Evolutionary conservation across 2,797 vertebrate species (phyloP), one percentile per base, ranked within the genome.

Genomic region (Sciaenops ocellatus): DNA sequence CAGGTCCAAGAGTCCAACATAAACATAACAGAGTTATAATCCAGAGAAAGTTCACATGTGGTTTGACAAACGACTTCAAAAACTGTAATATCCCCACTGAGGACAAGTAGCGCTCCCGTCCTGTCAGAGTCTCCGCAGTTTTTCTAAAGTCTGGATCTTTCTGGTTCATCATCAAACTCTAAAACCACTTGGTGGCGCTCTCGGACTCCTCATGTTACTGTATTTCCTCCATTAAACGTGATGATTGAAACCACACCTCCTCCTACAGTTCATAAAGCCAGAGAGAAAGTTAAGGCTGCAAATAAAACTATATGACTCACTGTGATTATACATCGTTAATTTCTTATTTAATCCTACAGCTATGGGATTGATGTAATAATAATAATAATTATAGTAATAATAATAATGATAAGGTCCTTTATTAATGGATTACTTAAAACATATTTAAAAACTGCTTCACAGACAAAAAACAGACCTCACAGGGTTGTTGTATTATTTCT

Each of bases 161-260:
- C n/a, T 54, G 26, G 55, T 60, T 76, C 66, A 57, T 34, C 56
- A 46, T 20, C 46, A 22, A 4, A 55, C 34, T 30, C 3, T 22
- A 3, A 55, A 46, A 64, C 88, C 91, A 47, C 85, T 70, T 67
- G 89, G 87, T 73, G 92, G 86, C 87, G 72, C 84, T 64, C 20
- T 52, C 10, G 55, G 59, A 59, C 79, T 41, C 74, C 41, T 57
- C 6, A 1, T 16, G 15, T 34, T 0, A 0, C 16, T 15, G 34
- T 56, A 66, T 75, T 73, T 80, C 82, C 76, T 69, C 85, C 83
- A 65, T 80, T 64, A 78, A 75, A 80, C 44, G 72, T 73, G 67
- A 78, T 10, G 9, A 46, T 8, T 4, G 16, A 75, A 72, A 41
- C 17, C 55, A 28, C 60, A 20, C 47, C 74, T 73, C 63, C 74